Conservation (phyloP, 2,113 vertebrate species). For the Nettapus auritus region DNA sequence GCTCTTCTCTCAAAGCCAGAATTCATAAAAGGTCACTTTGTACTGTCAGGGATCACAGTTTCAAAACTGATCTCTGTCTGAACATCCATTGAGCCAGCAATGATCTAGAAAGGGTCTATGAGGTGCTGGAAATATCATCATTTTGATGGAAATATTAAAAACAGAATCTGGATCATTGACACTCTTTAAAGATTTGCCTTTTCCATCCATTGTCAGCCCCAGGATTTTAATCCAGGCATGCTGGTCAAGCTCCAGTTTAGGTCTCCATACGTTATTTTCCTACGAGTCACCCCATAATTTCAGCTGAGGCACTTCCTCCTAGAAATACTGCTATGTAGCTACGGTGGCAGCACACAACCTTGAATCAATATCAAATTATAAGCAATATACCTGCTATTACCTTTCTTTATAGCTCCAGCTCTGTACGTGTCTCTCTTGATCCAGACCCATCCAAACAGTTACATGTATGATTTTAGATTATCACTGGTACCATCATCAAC, state of each 20-base stretch:
- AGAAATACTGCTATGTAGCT: not conserved
- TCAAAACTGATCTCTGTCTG: not conserved
- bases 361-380: not conserved
- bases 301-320: not conserved
- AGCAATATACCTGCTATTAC: not conserved
- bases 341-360: not conserved
- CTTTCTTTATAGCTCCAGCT: not conserved
- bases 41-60: not conserved
- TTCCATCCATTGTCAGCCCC: not conserved
- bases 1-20: not conserved
- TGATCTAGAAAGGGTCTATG: not conserved
- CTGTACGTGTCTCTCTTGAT: fast-evolving
- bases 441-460: not conserved
- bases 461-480: not conserved
- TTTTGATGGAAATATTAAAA: not conserved
- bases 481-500: not conserved
- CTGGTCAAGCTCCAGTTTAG: not conserved
- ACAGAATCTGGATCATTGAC: not conserved
- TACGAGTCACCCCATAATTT: not conserved
- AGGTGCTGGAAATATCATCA: not conserved
- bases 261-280: slow-evolving; percentile 10
- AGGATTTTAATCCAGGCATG: slow-evolving; percentile 13
- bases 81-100: not conserved
- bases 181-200: slow-evolving; percentile 31
- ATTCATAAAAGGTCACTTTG: not conserved